Evolutionary conservation across 2,888 invertebrate species (phyloP), one percentile per base, ranked within the genome.

Genomic region (Acanthopleura granulata): DNA sequence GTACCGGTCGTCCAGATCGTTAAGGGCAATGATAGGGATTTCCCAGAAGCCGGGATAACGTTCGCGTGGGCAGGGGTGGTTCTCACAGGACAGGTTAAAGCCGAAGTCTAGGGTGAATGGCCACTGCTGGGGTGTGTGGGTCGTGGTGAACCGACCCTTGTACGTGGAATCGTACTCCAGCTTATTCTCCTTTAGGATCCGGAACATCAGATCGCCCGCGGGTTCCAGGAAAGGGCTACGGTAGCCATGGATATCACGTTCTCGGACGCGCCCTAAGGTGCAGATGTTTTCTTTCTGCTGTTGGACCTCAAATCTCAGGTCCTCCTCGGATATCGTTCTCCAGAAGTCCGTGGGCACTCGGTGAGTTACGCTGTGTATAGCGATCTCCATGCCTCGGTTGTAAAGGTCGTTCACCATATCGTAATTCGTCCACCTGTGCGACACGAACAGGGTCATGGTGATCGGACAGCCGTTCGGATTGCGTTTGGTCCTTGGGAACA

Each of bases 71-170:
- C 86, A 86, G 11, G 75, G 73, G 9, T 77, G 74, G 16, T 78
- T 76, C 4, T 78, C 73, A 62, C 84, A 86, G 0, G 75, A n/a
- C 1, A 81, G 80, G 22, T 79, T 72, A 75, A 82, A 85, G 1
- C 84, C 82, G 73, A 77, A 96, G 91, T 97, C 97, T 72, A 98
- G 92, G 0, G 97, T 97, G 91, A 97, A 97, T 0, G 97, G 97
- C 97, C 97, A 97, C 74, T 96, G 93, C 12, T 97, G 96, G 77
- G 97, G 97, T 90, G 94, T 71, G 12, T 72, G 73, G 49, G 75
- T 69, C 12, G 22, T 71, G 4, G 75, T 66, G 61, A 79, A 75
- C 12, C 78, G 78, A 71, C 80, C 81, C 4, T 83, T 84, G 15
- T 84, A 66, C 30, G 85, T 84, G 25, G 84, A 81, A 25, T 85